Conservation (phyloP, 2,888 invertebrate genomes). For the Norana najaformis region DNA sequence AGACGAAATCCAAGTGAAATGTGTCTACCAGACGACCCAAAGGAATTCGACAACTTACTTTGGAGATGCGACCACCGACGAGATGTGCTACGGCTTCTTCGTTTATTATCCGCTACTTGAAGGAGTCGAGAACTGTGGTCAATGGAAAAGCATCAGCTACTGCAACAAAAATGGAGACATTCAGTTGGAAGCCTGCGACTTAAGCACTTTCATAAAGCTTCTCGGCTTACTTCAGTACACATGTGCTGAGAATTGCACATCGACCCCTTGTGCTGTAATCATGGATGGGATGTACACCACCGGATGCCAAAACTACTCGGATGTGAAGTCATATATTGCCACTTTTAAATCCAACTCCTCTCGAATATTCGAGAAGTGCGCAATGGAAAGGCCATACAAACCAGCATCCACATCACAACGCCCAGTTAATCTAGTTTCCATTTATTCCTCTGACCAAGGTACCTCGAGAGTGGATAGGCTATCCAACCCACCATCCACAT, state of each 20-base stretch:
- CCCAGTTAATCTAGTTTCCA: background rate
- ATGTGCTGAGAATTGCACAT: background rate
- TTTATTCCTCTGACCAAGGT: background rate
- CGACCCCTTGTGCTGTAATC: background rate
- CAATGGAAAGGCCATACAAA: background rate
- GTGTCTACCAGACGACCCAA: slow-evolving; percentile 44
- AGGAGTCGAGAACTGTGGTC: background rate
- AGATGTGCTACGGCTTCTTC: slow-evolving; percentile 52
- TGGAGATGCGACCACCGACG: slow-evolving; percentile 50
- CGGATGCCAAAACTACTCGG: background rate
- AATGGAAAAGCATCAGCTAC: background rate
- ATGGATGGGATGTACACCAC: slow-evolving; percentile 8
- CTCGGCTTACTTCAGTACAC: background rate
- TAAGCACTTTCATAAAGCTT: background rate
- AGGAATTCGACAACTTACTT: slow-evolving; percentile 41
- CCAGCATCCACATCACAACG: background rate
- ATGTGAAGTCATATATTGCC: background rate
- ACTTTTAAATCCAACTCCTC: background rate
- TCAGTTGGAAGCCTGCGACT: background rate
- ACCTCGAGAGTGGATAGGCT: background rate
- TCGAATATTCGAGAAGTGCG: background rate
- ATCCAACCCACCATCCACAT: too few relatives aligned
- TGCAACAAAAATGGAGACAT: background rate
- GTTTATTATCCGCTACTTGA: slow-evolving; percentile 45
- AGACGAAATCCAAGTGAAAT: slow-evolving; percentile 45